Evolutionary conservation across 2,888 invertebrate genomes (phyloP), one percentile per base, ranked within the genome.

Genomic region (Marronus borbonicus): DNA sequence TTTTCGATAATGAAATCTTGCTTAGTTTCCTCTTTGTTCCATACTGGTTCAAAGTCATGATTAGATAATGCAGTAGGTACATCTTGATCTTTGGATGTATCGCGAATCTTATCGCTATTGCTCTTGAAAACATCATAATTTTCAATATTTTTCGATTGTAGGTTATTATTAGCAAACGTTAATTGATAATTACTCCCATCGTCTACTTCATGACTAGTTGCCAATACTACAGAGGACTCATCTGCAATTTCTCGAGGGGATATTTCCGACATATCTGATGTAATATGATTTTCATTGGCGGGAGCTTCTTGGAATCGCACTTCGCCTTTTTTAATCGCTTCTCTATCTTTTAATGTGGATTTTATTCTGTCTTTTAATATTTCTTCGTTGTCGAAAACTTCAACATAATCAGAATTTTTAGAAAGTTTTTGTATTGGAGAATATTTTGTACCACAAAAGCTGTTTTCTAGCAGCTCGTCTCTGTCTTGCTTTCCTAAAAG

Each of bases 381-480:
- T 39, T 66, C 44, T 24, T 70, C 39, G 12, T 60, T n/a, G 10
- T 55, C 28, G 10, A 58, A 60, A 10, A 68, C 28, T 55, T 78
- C 75, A 24, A 50, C 17, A 68, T 60, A 39, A n/a, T 66, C 68
- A 10, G 17, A 8, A 49, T 20, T 49, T 44, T 76, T 36, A 31
- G 44, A 62, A 10, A 31, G 14, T 28, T 12, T 2, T 62, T 14
- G 39, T 49, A 28, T 62, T 4, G 75, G 76, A 14, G 70, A 50
- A 17, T 36, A 24, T 60, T 8, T 62, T 4, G 69, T 77, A 14
- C 58, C 52, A 20, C 76, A 76, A 24, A 76, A 76, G 12, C 12
- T 31, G 7, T 20, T 50, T 12, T 50, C 28, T 3, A 4, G 5
- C n/a, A 10, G 14, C 36, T 49, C 14, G 31, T 39, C 39, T 55